Percentiles rank a stretch among this genome's conserved stretches.
phyloP scores from a whole-genome alignment of 2,113 vertebrate species.

The Paratilapia polleni region DNA sequence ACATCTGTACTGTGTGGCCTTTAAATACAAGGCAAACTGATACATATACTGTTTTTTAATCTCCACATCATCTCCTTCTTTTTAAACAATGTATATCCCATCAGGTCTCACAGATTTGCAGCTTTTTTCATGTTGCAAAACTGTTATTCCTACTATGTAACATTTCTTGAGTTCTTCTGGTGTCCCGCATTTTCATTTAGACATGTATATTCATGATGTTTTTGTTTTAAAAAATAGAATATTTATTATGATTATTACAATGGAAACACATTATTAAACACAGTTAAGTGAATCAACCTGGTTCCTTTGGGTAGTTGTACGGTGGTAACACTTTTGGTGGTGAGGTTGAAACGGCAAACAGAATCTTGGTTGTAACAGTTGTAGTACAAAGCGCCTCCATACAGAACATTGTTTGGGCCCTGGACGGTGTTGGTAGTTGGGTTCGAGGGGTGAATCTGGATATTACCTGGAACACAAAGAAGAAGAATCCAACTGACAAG shows the following conservation, averaged over 20 bases:
- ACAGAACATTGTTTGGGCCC: constrained; percentile 76
- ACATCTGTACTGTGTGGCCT: background rate
- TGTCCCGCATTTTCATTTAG: background rate
- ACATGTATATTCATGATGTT: background rate
- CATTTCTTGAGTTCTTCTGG: background rate
- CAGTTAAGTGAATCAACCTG: constrained; percentile 34
- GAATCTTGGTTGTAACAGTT: constrained; percentile 74
- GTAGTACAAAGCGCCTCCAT: constrained; percentile 73
- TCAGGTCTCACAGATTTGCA: background rate
- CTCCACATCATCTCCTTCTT: background rate
- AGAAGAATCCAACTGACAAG: rapidly evolving
- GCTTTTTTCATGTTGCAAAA: too few relatives aligned
- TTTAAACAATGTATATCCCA: background rate
- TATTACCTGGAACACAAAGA: constrained; percentile 39
- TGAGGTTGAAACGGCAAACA: constrained; percentile 78
- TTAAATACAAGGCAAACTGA: too few relatives aligned
- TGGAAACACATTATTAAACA: background rate
- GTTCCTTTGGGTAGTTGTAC: constrained; percentile 68
- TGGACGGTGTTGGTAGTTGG: constrained; percentile 81
- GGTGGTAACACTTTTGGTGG: constrained; percentile 43
- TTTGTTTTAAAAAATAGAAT: background rate
- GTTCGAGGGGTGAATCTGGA: constrained; percentile 59
- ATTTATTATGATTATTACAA: background rate
- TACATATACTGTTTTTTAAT: too few relatives aligned
- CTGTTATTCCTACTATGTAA: too few relatives aligned